Evolutionary conservation across 1,140 invertebrate species (phyloP), one percentile per base, ranked within the genome.

Genomic region (Formica selysi): DNA sequence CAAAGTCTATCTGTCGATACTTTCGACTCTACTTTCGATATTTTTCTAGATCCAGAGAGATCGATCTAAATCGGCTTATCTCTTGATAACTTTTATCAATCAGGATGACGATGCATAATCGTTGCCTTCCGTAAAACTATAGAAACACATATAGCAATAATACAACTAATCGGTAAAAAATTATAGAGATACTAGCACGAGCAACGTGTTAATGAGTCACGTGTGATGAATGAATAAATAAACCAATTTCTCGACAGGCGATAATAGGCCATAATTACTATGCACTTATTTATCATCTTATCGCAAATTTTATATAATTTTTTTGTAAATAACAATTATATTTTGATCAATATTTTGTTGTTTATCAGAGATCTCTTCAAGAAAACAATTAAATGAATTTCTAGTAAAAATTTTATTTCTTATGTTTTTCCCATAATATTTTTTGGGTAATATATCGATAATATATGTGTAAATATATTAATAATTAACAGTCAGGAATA

Each of bases 151-250:
- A n/a, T 62, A n/a, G 11, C n/a, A 22, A 26, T 62, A 62, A 62
- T 62, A 29, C 5, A 29, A 62, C 13, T 19, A 19, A n/a, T 36
- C 36, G 32, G 51, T 36, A 16, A 38, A 29, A 41, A 36, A 51
- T 51, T 1, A 3, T 38, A 13, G 16, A 51, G 48, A 51, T 26
- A 36, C 44, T 51, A 3, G n/a, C 13, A 36, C n/a, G 64, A 32
- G 22, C 26, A 26, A 22, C 10, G 16, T 78, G 78, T 71, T 71
- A 81, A 71, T 41, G 6, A 71, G 6, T 81, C 65, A 71, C 51
- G 65, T 38, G 64, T 36, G 6, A 6, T 54, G 1, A 68, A 68
- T 29, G 41, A 70, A 48, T 44, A 73, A 61, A 26, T 22, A 41
- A 68, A 81, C 38, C 44, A n/a, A 48, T 36, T 59, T 3, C 44